Evolutionary conservation across 2,113 vertebrate genomes (phyloP).

Genomic region (Nansenia antarctica): DNA sequence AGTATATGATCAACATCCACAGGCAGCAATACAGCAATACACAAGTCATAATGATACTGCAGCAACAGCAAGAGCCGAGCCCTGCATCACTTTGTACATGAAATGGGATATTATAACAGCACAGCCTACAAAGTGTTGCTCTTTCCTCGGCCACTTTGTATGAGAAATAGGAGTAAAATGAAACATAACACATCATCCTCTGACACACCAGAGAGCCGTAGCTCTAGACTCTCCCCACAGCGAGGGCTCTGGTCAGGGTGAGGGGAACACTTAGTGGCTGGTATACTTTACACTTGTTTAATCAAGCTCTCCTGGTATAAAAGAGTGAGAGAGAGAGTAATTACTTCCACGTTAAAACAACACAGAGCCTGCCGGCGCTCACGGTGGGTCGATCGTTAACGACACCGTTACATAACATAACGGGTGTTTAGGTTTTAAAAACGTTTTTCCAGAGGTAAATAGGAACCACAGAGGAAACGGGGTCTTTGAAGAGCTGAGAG

Average conservation of each 20-base stretch:
- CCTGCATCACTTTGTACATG: no score
- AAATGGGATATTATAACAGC: no score
- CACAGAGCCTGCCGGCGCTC: constrained; percentile 50
- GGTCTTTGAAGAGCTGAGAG: constrained; percentile 46
- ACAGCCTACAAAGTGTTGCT: no score
- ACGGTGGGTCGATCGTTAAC: constrained; percentile 43
- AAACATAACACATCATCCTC: no score
- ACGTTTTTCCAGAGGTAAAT: constrained; percentile 27
- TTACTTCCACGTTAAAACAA: constrained; percentile 66
- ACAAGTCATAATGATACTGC: no score
- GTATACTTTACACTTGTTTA: constrained; percentile 54
- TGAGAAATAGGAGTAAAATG: no score
- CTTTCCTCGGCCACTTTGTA: no score
- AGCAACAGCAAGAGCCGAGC: no score
- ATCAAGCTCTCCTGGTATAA: constrained; percentile 48
- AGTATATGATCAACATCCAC: no score
- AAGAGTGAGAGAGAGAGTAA: constrained; percentile 43
- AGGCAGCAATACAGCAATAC: no score
- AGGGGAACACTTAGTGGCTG: constrained; percentile 48
- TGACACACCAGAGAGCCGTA: no score
- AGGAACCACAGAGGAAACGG: constrained; percentile 24
- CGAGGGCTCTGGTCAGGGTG: constrained; percentile 22
- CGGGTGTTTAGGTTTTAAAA: constrained; percentile 30
- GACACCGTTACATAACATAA: constrained; percentile 51
- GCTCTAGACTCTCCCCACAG: constrained; percentile 35